Percentiles rank a stretch among this genome's conserved stretches.
These are phyloP conservation scores for Graphium colonna DNA, from an alignment of 2,888 invertebrate genomes.

Conservation along the genomic window DNA sequence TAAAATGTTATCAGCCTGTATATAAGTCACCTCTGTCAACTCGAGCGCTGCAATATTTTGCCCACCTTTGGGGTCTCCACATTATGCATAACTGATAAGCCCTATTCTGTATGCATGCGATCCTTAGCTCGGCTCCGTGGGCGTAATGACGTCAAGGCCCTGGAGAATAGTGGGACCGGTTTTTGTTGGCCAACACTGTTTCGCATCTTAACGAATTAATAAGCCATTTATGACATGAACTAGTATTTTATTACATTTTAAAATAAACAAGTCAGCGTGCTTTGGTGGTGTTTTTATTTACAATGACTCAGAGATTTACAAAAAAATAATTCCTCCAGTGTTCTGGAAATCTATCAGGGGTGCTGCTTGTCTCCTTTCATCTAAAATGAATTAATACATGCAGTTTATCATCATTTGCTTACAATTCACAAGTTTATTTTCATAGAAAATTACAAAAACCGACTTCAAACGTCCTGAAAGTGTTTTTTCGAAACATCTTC, in stretches of 20 bases:
- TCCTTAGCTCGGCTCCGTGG: conserved; percentile 60
- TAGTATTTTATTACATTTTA: conserved; percentile 4
- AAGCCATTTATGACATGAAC: conserved; percentile 24
- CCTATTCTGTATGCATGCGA: conserved; percentile 79
- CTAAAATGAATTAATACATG: too few species aligned
- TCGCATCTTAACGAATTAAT: conserved; percentile 28
- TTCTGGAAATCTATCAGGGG: too few species aligned
- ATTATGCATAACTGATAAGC: conserved; percentile 81
- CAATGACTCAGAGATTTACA: too few species aligned
- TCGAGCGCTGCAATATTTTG: conserved; percentile 71
- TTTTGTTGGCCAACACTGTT: conserved; percentile 37
- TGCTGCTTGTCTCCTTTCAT: too few species aligned
- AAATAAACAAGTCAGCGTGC: conserved; percentile 2
- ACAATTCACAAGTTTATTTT: too few species aligned
- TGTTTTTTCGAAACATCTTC: too few species aligned
- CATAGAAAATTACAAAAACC: too few species aligned
- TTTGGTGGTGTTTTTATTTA: too few species aligned
- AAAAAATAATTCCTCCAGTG: too few species aligned
- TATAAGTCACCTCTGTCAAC: conserved; percentile 27
- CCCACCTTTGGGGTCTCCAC: conserved; percentile 76
- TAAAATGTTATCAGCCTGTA: conserved; percentile 36
- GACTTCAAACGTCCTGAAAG: too few species aligned
- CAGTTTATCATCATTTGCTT: too few species aligned
- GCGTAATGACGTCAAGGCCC: conserved; percentile 63
- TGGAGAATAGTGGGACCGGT: conserved; percentile 46